Evolutionary conservation across 2,113 vertebrate genomes (phyloP).

Genomic region (Chionodraco myersi): DNA sequence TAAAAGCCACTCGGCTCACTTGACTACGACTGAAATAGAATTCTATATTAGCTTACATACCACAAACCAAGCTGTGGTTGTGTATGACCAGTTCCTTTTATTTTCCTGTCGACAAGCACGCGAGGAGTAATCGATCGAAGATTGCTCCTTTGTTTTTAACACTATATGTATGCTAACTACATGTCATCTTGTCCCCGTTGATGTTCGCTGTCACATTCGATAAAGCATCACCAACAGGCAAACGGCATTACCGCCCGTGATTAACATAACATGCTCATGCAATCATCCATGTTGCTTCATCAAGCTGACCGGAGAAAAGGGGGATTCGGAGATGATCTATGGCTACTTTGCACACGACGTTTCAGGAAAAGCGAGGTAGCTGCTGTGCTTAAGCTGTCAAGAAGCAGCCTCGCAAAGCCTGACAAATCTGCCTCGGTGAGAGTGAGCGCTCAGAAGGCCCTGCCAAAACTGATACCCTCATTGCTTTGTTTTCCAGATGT

Average conservation of each 20-base stretch:
- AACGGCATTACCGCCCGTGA: constrained; percentile 52
- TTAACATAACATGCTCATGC: constrained; percentile 60
- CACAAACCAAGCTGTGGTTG: not conserved
- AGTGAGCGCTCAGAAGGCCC: constrained; percentile 54
- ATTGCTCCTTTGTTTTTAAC: constrained; percentile 21
- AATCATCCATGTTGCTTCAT: constrained; percentile 48
- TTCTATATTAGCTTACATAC: not conserved
- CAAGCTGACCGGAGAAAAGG: constrained; percentile 40
- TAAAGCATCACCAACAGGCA: constrained; percentile 49
- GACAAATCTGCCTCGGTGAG: constrained; percentile 73
- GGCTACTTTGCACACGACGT: constrained; percentile 46
- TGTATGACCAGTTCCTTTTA: not conserved
- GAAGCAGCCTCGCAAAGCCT: constrained; percentile 66
- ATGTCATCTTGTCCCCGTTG: constrained; percentile 56
- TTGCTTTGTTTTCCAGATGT: constrained; percentile 70
- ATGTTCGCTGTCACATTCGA: constrained; percentile 59
- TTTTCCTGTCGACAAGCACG: not conserved
- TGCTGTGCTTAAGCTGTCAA: constrained; percentile 71
- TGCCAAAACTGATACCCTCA: constrained; percentile 72
- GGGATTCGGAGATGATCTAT: constrained; percentile 36
- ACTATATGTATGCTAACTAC: constrained; percentile 50
- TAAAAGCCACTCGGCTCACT: not conserved
- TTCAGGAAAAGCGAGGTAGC: constrained; percentile 50
- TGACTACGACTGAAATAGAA: not conserved
- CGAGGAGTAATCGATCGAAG: not conserved